Base-by-base conservation (phyloP, 2,113 vertebrate species). In the Melanerpes aurifrons region DNA sequence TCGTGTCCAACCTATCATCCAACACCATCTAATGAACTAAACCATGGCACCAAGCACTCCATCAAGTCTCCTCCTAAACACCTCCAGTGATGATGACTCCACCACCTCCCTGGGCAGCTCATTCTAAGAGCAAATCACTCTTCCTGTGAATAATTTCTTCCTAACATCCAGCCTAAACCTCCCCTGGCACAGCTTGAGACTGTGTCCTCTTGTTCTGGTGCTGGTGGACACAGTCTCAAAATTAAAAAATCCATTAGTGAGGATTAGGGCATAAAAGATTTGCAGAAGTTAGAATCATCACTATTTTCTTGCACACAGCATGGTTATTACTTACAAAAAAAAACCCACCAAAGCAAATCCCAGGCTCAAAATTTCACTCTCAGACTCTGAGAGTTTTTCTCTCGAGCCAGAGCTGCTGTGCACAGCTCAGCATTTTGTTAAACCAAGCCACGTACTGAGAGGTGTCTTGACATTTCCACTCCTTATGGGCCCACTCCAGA, bases 371-470 rank as follows among this genome's bases (percentile, higher is more conserved):
- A 76, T 50, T n/a, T 15, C 2, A 0, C 48, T 48, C 6, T 87
- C 47, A 53, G 57, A 25, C 64, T 80, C 35, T 3, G 3, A 81
- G 18, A 2, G 6, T 35, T 82, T 76, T 71, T 43, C 58, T 75
- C n/a, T 79, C 0, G 0, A 69, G 32, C 19, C 0, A 0, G 58
- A 84, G 22, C 66, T 82, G 35, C 71, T 56, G 67, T 19, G 56
- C 21, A 19, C 32, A 57, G 68, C 62, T 74, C 82, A 70, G 63
- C 20, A 17, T 89, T 93, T 93, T 86, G 58, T 84, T 87, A 82
- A 93, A 81, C 50, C 40, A 78, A 88, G 56, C 57, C 72, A 73
- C 0, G 0, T 85, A 71, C 57, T 40, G n/a, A 63, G 75, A 80
- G 26, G 28, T 85, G 70, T 63, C 74, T 73, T 89, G 78, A 24